Base-by-base conservation (phyloP, 2,797 vertebrate genomes). In the Mormyrops attenuatus region DNA sequence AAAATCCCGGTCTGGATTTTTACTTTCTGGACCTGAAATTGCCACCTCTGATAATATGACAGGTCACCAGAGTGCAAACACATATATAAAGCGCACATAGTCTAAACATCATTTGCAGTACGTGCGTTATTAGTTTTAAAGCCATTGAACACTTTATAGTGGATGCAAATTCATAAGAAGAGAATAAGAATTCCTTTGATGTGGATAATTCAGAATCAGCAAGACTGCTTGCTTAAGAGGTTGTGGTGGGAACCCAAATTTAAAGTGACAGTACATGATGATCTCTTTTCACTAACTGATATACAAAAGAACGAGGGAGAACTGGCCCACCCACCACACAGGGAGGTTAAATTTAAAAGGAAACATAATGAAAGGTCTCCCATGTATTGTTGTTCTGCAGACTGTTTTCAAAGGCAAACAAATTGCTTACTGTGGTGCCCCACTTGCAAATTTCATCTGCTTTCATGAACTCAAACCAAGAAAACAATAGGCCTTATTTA, bases 401-500 rank as follows among this genome's bases (percentile, higher is more conserved):
- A 44, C 77, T 82, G 17, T 80, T 47, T 82, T 44, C 41, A 82
- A 82, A 82, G 6, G 5, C 6, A 41, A 77, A 41, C 38, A 82
- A 82, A 47, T 82, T 82, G 47, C 41, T 82, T 82, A 82, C 77
- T 82, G 41, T 44, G 41, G 77, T 47, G 41, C 6, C 77, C 2
- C 41, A n/a, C 77, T 82, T 82, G 77, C 20, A n/a, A 44, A 82
- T 47, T 82, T 82, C 20, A 44, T 82, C 41, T 82, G 34, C 41
- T 88, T 60, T 52, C n/a, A 17, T 82, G 20, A 52, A 88, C 22
- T 49, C 44, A 60, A 60, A 82, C 89, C 86, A 77, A n/a, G 38
- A 47, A 57, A 85, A 77, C 47, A 89, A 91, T 73, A 47, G 88
- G 57, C 49, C 85, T 88, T 89, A 90, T 66, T 89, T 50, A 89